Percentiles rank a stretch among this genome's conserved stretches.
Conservation (phyloP, 2,797 vertebrate species). For the Halcyon badia region DNA sequence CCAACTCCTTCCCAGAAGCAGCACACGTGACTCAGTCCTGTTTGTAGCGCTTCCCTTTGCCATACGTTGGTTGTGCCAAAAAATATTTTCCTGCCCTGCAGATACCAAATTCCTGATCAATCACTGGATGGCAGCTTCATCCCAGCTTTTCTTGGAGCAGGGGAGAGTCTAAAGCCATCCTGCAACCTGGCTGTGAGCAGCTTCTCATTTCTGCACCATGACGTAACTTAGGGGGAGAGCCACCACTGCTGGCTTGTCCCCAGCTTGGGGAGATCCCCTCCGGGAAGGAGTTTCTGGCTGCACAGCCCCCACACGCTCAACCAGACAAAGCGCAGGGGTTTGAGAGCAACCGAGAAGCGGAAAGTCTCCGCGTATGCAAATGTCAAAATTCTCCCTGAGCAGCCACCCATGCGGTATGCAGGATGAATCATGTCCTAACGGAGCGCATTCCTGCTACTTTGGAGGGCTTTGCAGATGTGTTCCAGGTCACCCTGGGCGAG, state of each 20-base stretch:
- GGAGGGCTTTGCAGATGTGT: conserved; percentile 61
- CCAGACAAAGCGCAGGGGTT: not conserved
- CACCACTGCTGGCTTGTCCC: not conserved
- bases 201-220: accelerated
- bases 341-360: not conserved
- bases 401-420: conserved; percentile 73
- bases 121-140: not conserved
- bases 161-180: not conserved
- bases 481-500: conserved; percentile 70
- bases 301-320: accelerated
- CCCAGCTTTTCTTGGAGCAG: not conserved
- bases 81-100: not conserved
- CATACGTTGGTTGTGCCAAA: not conserved
- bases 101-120: not conserved
- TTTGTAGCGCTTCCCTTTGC: accelerated
- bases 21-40: accelerated
- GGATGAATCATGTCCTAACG: conserved; percentile 71
- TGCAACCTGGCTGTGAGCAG: not conserved
- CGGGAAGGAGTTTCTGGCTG: not conserved
- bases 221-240: accelerated
- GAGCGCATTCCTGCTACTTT: conserved; percentile 55
- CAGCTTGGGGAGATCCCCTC: not conserved
- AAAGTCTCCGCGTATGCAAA: conserved; percentile 55
- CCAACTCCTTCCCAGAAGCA: not conserved
- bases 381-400: conserved; percentile 65